Evolutionary conservation across 92 coral and sea anemone genomes (phyloP).

Genomic region (Paramuricea clavata): DNA sequence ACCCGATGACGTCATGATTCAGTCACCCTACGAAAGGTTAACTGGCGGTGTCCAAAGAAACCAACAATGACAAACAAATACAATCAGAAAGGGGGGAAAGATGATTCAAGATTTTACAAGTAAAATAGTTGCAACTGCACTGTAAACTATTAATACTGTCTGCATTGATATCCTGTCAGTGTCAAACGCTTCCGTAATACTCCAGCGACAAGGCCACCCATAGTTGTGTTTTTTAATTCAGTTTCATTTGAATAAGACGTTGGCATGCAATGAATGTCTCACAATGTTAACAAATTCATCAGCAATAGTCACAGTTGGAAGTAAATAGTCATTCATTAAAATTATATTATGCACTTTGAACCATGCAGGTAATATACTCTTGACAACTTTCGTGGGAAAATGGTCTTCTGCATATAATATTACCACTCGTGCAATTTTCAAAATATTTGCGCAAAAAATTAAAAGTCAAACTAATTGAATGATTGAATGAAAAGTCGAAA

Average conservation of each 20-base stretch:
- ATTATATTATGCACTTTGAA: not conserved
- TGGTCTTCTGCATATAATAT: slow-evolving; percentile 2
- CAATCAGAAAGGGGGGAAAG: not conserved
- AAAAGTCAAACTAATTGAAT: not conserved
- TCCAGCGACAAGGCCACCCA: slow-evolving; percentile 36
- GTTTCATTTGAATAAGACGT: slow-evolving; percentile 10
- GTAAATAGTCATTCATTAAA: slow-evolving; percentile 18
- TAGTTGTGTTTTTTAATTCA: slow-evolving; percentile 23
- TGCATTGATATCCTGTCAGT: not conserved
- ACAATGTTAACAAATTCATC: slow-evolving; percentile 23
- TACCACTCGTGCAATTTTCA: slow-evolving; percentile 28
- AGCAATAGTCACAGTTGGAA: slow-evolving; percentile 6
- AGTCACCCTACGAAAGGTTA: not conserved
- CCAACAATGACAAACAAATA: not conserved
- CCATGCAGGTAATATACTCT: not conserved
- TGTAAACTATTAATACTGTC: not conserved
- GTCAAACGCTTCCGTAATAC: not conserved
- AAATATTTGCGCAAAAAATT: not conserved
- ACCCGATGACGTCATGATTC: not conserved
- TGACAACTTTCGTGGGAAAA: slow-evolving; percentile 11
- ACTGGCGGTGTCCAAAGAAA: not conserved
- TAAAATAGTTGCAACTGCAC: not conserved
- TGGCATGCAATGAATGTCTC: slow-evolving; percentile 33
- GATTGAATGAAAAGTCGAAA: not conserved
- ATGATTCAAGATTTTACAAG: not conserved